Conservation (phyloP, 2,888 invertebrate species). For the Caenorhabditis becei region DNA sequence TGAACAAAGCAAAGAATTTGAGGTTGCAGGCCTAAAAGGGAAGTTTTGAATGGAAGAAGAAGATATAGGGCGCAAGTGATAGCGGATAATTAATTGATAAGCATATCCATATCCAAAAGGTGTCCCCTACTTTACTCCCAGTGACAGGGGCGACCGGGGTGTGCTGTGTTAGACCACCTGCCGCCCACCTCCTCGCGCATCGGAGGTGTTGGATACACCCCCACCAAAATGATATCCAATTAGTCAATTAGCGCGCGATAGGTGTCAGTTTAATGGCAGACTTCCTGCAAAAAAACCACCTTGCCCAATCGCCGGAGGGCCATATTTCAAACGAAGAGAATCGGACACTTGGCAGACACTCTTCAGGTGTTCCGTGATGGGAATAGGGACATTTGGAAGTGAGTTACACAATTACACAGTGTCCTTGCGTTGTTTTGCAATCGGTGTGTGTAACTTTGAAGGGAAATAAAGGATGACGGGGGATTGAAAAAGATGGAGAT, state of each 20-base stretch:
- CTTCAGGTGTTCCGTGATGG: slow-evolving; percentile 25
- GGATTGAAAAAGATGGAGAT: slow-evolving; percentile 11
- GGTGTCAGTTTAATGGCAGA: slow-evolving; percentile 39
- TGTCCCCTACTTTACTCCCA: background rate
- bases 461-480: slow-evolving; percentile 7
- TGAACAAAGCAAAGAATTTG: slow-evolving; percentile 1
- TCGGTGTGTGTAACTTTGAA: slow-evolving; percentile 47
- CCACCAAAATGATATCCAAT: slow-evolving; percentile 49
- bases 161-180: slow-evolving; percentile 37
- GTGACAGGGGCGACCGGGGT: background rate
- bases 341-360: slow-evolving; percentile 4
- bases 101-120: too few relatives aligned
- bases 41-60: background rate
- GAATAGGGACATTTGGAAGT: slow-evolving; percentile 34
- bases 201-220: slow-evolving; percentile 42
- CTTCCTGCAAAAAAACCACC: background rate
- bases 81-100: too few relatives aligned
- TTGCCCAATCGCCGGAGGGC: background rate
- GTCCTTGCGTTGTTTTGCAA: slow-evolving; percentile 46
- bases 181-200: slow-evolving; percentile 11
- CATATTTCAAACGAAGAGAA: slow-evolving; percentile 14
- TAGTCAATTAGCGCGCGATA: slow-evolving; percentile 52
- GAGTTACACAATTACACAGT: slow-evolving; percentile 19
- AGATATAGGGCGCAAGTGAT: slow-evolving; percentile 39
- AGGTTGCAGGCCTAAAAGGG: background rate